Percentiles rank a stretch among this genome's conserved stretches.
phyloP scores from a whole-genome alignment of 2,888 invertebrate species.

The Leucoma salicis region DNA sequence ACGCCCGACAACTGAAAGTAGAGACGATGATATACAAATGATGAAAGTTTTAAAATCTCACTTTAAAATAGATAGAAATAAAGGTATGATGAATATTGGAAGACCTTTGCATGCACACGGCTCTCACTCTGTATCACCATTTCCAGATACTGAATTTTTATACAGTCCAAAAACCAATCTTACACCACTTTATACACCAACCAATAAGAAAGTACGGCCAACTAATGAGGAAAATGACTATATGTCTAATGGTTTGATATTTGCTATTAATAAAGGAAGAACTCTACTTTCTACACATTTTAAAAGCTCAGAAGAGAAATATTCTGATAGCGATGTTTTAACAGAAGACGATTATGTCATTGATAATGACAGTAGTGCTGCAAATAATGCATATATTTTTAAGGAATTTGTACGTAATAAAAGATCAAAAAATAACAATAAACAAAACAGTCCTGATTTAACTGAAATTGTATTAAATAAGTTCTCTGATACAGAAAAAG shows the following conservation, averaged over 20 bases:
- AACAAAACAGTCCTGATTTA: neutral
- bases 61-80: neutral
- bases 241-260: neutral
- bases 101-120: neutral
- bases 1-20: neutral
- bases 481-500: neutral
- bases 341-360: neutral
- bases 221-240: neutral
- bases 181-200: neutral
- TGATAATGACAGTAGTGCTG: neutral
- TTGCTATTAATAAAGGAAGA: slow-evolving; percentile 4
- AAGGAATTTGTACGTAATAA: neutral
- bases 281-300: slow-evolving; percentile 4
- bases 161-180: slow-evolving; percentile 2
- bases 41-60: slow-evolving; percentile 1
- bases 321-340: neutral
- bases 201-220: neutral
- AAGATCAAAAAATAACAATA: neutral
- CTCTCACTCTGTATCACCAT: neutral
- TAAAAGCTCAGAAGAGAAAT: too few relatives aligned
- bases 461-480: neutral
- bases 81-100: neutral
- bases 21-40: neutral
- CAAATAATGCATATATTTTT: neutral
- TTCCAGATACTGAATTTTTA: neutral